Conservation (phyloP, 2,888 invertebrate genomes). For the Oscheius sp. region DNA sequence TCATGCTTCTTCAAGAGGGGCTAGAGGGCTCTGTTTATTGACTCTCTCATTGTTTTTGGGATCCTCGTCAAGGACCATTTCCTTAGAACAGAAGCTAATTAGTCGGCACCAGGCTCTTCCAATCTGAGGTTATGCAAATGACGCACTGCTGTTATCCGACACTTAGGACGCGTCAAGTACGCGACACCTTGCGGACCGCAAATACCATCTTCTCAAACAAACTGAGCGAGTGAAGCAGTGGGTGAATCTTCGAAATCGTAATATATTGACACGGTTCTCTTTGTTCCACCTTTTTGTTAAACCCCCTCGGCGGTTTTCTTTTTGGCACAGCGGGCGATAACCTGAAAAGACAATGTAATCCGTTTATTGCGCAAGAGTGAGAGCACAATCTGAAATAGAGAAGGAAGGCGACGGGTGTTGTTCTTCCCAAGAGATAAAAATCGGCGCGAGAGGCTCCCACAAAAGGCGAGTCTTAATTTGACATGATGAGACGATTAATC, state of each 20-base stretch:
- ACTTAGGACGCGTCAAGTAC: constrained; percentile 30
- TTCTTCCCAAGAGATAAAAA: not conserved
- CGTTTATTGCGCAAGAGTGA: constrained; percentile 17
- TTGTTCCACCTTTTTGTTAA: constrained; percentile 10
- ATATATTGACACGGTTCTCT: not conserved
- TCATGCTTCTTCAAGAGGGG: too few species aligned
- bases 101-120: constrained; percentile 18
- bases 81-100: constrained; percentile 26
- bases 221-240: constrained; percentile 25
- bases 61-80: constrained; percentile 15
- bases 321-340: not conserved
- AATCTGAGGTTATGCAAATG: constrained; percentile 29
- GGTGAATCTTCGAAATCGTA: constrained; percentile 26
- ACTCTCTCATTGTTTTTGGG: not conserved
- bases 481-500: constrained; percentile 13
- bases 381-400: not conserved
- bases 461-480: not conserved
- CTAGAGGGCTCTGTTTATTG: not conserved
- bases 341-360: constrained; percentile 20
- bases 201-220: constrained; percentile 30
- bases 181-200: constrained; percentile 28
- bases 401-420: not conserved
- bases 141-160: constrained; percentile 27
- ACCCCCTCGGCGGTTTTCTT: not conserved
- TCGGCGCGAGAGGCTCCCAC: not conserved